Base-by-base conservation (phyloP, 2,113 vertebrate genomes). In the Myiozetetes cayanensis region DNA sequence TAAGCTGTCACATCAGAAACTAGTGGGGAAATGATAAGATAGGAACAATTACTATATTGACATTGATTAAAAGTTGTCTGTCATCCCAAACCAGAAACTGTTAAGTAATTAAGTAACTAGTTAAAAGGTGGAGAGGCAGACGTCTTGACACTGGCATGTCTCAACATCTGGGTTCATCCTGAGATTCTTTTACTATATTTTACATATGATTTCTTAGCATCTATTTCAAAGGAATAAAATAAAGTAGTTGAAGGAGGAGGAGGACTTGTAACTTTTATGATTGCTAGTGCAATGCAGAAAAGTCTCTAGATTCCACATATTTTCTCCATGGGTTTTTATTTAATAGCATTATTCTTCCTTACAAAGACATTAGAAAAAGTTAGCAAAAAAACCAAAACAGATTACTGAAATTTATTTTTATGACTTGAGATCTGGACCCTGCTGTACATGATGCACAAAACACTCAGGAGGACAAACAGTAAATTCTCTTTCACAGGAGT, bases 1-100 rank as follows among this genome's bases (percentile, higher is more conserved):
- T 87, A 93, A 81, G 53, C 68, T 89, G 85, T 93, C 96, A 92
- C 63, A 84, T 84, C 27, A 92, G 78, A 96, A 90, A 93, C 28
- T 68, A 76, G 43, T 88, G 78, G 18, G 75, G 55, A 95, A 95
- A 91, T 4, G 4, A 77, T 61, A 86, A 91, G 92, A 85, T 56
- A 83, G 50, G 35, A 91, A 86, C 50, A 90, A 93, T 56, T 18
- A 84, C 33, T 47, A 9, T 43, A 65, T 28, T 88, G 94, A 90
- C 47, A 88, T 52, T 13, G 77, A 91, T 94, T 92, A 90, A 90
- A 94, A 87, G 41, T 65, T 67, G 52, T 47, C 78, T 87, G 72
- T 61, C 68, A 89, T 65, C 56, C 19, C 58, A 74, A 88, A 59
- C 4, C 61, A 84, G 43, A 56, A 81, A 63, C 72, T 47, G 27